Evolutionary conservation across 1,140 invertebrate genomes (phyloP), one percentile per base, ranked within the genome.

Genomic region (Hetaerina americana): DNA sequence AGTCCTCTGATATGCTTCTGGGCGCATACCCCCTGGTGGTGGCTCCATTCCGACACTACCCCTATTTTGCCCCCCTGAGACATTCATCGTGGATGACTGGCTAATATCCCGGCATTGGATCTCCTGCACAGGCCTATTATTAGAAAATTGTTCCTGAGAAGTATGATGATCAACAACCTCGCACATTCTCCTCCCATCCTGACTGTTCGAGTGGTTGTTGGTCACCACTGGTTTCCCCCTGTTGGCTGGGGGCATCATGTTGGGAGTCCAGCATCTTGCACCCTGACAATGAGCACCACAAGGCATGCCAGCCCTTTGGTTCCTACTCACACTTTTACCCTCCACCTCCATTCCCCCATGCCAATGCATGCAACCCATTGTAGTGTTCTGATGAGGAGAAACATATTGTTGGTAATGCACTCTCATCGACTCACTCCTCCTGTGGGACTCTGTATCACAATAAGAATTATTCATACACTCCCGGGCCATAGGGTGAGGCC

Each of bases 1-100:
- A 3, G 94, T 96, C 70, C 94, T 84, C 77, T 93, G 88, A 78
- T 95, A 96, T 0, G 92, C 88, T 71, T 95, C 93, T 29, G 90
- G 89, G 28, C 89, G 82, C 90, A 94, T 93, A 0, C 85, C 84
- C 72, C 81, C 78, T 0, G 82, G 82, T 26, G 80, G 81, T 70
- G 80, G 80, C 8, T 78, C 75, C 1, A 79, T 78, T 5, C 12
- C 26, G 10, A 80, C 80, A 0, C 80, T 78, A 66, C 80, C 80
- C 66, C 31, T 27, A 70, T 68, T 27, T 18, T 26, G 12, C 22
- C 70, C 66, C 5, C 40, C 73, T 66, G 12, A 66, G 57, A 71
- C 40, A 73, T 76, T 75, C 72, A 69, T 57, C 72, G 25, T 22
- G 68, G 79, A 79, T 0, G 87, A 88, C 74, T 89, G 87, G 71